Conservation (phyloP, 2,797 vertebrate species). For the Mycteria americana region DNA sequence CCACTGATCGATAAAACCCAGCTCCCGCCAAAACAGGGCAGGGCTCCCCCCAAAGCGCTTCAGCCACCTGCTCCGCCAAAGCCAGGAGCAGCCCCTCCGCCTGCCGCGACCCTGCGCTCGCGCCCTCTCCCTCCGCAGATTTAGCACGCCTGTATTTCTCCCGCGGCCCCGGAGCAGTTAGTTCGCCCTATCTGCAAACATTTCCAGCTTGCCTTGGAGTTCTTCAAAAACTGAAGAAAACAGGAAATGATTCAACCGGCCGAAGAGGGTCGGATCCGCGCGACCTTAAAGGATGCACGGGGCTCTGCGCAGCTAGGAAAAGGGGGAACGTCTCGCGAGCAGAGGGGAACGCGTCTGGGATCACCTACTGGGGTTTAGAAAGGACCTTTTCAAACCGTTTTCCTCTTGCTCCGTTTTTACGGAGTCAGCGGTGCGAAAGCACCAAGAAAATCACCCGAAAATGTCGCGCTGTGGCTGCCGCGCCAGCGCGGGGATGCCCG, state of each 20-base stretch:
- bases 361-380: accelerated
- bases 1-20: not conserved
- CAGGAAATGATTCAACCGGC: constrained; percentile 67
- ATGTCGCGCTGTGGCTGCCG: accelerated
- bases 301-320: not conserved
- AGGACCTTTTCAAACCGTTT: not conserved
- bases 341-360: accelerated
- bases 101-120: accelerated
- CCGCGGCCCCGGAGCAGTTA: constrained; percentile 8
- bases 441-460: not conserved
- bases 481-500: accelerated
- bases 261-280: not conserved
- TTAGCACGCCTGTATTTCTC: not conserved
- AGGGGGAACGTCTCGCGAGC: accelerated
- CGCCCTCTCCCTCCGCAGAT: not conserved
- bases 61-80: not conserved
- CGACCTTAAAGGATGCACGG: not conserved
- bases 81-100: not conserved
- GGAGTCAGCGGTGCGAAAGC: not conserved
- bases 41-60: not conserved
- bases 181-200: constrained; percentile 3
- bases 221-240: constrained; percentile 36
- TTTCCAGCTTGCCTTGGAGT: constrained; percentile 20
- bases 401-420: not conserved
- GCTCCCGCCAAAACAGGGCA: not conserved